phyloP scores from a whole-genome alignment of 2,888 invertebrate species.

The Galerucella nymphaeae region DNA sequence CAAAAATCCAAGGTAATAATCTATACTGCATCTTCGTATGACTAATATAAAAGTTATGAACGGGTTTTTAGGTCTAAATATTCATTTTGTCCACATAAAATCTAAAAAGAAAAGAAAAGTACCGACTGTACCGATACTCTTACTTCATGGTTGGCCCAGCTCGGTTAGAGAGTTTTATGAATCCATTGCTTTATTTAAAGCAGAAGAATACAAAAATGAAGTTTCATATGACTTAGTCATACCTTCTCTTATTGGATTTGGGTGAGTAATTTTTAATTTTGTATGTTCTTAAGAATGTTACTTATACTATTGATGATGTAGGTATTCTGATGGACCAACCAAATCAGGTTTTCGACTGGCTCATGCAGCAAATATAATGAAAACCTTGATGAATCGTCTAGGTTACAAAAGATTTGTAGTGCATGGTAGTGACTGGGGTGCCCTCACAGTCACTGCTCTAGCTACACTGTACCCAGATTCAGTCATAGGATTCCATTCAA shows the following conservation, averaged over 20 bases:
- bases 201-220: slow-evolving; percentile 27
- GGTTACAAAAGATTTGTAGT: slow-evolving; percentile 74
- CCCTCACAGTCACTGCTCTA: slow-evolving; percentile 71
- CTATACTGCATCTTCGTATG: background rate
- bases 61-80: slow-evolving; percentile 56
- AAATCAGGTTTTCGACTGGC: slow-evolving; percentile 71
- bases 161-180: slow-evolving; percentile 83
- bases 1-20: slow-evolving; percentile 71
- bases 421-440: slow-evolving; percentile 89
- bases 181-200: slow-evolving; percentile 40
- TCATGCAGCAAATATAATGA: slow-evolving; percentile 70
- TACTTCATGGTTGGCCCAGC: slow-evolving; percentile 91
- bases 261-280: slow-evolving; percentile 25
- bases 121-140: slow-evolving; percentile 71
- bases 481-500: slow-evolving; percentile 68
- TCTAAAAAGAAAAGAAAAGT: slow-evolving; percentile 43
- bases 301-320: slow-evolving; percentile 13
- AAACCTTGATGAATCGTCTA: slow-evolving; percentile 76
- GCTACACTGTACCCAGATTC: slow-evolving; percentile 73
- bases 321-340: slow-evolving; percentile 67
- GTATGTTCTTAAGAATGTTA: background rate
- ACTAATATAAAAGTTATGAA: background rate
- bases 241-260: slow-evolving; percentile 48
- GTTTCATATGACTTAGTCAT: slow-evolving; percentile 45
- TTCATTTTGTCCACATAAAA: slow-evolving; percentile 76